Evolutionary conservation across 1,140 invertebrate genomes (phyloP).

Genomic region (Sycobia sp.): DNA sequence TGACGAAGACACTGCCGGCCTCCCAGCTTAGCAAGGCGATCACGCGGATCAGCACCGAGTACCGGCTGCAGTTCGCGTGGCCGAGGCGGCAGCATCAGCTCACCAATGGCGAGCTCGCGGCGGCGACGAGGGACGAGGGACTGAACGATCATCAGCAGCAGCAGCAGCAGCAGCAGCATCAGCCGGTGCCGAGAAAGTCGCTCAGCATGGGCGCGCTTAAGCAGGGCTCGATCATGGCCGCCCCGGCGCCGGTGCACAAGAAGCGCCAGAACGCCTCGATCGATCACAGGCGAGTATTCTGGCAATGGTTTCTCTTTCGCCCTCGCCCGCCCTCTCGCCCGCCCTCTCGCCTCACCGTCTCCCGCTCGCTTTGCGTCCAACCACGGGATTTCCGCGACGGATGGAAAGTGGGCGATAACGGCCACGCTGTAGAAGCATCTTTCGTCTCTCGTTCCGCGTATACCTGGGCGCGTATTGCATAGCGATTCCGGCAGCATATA

Average conservation of each 20-base stretch:
- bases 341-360: too few relatives aligned
- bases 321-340: too few relatives aligned
- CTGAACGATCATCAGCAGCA: neutral
- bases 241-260: conserved; percentile 66
- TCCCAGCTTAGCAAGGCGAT: conserved; percentile 73
- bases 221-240: conserved; percentile 60
- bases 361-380: too few relatives aligned
- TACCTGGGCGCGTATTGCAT: too few relatives aligned
- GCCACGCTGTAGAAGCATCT: too few relatives aligned
- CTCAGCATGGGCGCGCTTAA: conserved; percentile 85
- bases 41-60: conserved; percentile 81
- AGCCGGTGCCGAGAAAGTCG: conserved; percentile 74
- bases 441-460: too few relatives aligned
- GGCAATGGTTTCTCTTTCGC: neutral
- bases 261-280: conserved; percentile 64
- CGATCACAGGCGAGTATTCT: conserved; percentile 51
- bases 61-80: conserved; percentile 87
- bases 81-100: conserved; percentile 67
- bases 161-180: conserved; percentile 38
- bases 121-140: conserved; percentile 26
- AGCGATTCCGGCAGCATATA: too few relatives aligned
- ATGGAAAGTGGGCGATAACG: too few relatives aligned
- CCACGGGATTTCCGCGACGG: too few relatives aligned
- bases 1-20: conserved; percentile 58
- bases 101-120: conserved; percentile 66